Evolutionary conservation across 2,888 invertebrate genomes (phyloP).

Genomic region (Eupithecia tripunctaria): DNA sequence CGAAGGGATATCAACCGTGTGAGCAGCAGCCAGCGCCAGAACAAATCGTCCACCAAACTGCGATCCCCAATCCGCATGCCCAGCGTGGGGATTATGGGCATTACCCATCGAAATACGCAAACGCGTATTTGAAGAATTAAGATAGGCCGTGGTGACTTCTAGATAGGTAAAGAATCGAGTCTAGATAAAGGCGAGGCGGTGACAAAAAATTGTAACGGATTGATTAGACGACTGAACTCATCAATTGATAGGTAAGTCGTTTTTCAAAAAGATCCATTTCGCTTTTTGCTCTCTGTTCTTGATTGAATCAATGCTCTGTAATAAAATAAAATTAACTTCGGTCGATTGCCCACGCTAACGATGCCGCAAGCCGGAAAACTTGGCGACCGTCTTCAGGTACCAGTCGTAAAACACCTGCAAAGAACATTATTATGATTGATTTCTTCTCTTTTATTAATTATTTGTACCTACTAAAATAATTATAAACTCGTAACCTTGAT

Average conservation of each 20-base stretch:
- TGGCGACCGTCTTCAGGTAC: conserved; percentile 11
- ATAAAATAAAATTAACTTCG: conserved; percentile 40
- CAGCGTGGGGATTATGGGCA: no score
- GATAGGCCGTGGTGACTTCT: neutral
- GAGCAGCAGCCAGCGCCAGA: no score
- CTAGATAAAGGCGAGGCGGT: neutral
- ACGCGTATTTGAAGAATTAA: neutral
- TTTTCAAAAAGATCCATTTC: conserved; percentile 56
- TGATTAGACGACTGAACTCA: conserved; percentile 60
- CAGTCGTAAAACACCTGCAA: neutral
- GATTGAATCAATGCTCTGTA: conserved; percentile 55
- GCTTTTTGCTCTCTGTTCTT: conserved; percentile 60
- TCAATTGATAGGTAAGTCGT: conserved; percentile 63
- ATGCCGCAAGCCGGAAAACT: conserved; percentile 34
- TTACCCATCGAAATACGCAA: neutral
- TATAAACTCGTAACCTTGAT: conserved; percentile 9
- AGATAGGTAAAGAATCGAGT: neutral
- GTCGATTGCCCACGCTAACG: conserved; percentile 40
- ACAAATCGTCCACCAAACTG: no score
- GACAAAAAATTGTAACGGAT: conserved; percentile 40
- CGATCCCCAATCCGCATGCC: no score
- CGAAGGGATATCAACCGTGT: no score
- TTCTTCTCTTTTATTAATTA: neutral
- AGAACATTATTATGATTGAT: neutral
- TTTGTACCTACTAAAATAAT: neutral